Evolutionary conservation across 1,140 invertebrate genomes (phyloP).

Genomic region (Drosophila bocki): DNA sequence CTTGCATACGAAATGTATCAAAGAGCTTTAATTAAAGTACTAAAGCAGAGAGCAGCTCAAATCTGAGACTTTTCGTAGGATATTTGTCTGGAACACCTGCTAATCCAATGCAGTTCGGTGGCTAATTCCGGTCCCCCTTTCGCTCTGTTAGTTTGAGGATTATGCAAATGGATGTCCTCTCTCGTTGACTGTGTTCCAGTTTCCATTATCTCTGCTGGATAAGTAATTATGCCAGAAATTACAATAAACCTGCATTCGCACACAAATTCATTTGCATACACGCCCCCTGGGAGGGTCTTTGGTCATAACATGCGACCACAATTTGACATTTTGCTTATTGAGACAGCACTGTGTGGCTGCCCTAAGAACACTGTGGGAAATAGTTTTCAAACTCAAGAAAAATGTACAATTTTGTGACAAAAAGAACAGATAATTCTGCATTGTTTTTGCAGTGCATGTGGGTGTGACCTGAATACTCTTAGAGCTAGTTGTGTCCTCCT

Average conservation of each 20-base stretch:
- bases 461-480: constrained; percentile 34
- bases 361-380: background rate
- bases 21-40: constrained; percentile 7
- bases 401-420: too few species aligned
- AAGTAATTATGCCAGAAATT: constrained; percentile 76
- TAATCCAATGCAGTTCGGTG: constrained; percentile 24
- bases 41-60: background rate
- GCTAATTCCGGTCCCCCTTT: constrained; percentile 23
- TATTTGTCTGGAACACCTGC: constrained; percentile 5
- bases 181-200: constrained; percentile 31
- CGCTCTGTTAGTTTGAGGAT: constrained; percentile 34
- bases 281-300: constrained; percentile 10
- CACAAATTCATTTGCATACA: constrained; percentile 63
- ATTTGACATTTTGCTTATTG: constrained; percentile 49
- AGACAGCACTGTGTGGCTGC: background rate
- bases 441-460: constrained; percentile 5
- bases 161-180: constrained; percentile 61
- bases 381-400: background rate
- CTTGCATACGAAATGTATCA: constrained; percentile 18
- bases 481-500: background rate
- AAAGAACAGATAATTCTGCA: background rate
- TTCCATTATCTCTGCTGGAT: constrained; percentile 70
- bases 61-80: background rate
- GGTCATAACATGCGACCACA: constrained; percentile 55
- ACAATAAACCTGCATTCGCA: constrained; percentile 65